Evolutionary conservation across 2,888 invertebrate species (phyloP).

Genomic region (Microchrysa polita): DNA sequence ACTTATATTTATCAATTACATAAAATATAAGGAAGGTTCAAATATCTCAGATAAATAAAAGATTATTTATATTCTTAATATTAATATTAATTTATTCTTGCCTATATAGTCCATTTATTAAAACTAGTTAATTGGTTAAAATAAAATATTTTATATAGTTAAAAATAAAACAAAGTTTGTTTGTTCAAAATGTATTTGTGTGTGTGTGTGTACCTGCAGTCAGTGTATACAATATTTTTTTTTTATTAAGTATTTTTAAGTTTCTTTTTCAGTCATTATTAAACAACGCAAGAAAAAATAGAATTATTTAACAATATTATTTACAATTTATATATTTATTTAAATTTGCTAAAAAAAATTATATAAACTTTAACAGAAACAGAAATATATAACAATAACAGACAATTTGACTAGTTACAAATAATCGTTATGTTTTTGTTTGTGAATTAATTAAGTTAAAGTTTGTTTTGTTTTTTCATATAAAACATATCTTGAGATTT

Average conservation of each 20-base stretch:
- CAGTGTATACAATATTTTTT: not conserved
- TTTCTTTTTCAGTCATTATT: not conserved
- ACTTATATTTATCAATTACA: too few relatives aligned
- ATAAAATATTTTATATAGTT: not conserved
- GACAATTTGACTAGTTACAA: conserved; percentile 18
- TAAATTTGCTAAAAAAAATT: conserved; percentile 17
- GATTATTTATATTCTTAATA: not conserved
- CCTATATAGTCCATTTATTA: not conserved
- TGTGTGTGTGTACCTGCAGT: not conserved
- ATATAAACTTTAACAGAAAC: conserved; percentile 17
- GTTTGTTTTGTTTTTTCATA: not conserved
- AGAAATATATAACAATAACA: conserved; percentile 22
- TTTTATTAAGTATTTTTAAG: not conserved
- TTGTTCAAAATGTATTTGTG: not conserved
- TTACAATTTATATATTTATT: conserved; percentile 31
- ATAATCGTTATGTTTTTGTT: not conserved
- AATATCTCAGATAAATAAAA: not conserved
- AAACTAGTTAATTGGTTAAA: not conserved
- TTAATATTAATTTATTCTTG: conserved; percentile 6
- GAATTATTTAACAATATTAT: conserved; percentile 24
- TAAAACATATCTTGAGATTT: not conserved
- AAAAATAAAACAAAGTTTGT: conserved; percentile 1
- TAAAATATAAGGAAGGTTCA: not conserved
- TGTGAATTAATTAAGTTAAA: not conserved
- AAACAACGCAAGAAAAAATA: conserved; percentile 23